Percentiles rank a stretch among this genome's conserved stretches.
These are phyloP conservation scores for Platysteira castanea DNA, from an alignment of 2,113 vertebrate species.

Conservation along the genomic window DNA sequence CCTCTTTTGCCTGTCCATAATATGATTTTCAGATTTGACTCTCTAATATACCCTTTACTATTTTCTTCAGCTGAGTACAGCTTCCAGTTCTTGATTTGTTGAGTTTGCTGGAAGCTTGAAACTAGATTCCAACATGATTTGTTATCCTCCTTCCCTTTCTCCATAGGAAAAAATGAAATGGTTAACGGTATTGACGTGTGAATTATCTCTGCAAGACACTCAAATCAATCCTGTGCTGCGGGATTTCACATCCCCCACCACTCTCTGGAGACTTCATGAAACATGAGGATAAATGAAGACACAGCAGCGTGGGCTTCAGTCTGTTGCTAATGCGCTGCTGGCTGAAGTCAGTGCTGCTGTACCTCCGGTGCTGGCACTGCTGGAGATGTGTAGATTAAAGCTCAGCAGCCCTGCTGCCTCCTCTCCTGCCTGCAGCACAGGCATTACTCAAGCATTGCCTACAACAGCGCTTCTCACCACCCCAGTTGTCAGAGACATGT, in stretches of 20 bases:
- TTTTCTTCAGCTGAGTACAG: not conserved
- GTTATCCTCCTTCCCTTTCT: not conserved
- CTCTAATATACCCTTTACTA: not conserved
- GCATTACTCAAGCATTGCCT: not conserved
- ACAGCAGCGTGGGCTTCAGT: not conserved
- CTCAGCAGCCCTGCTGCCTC: not conserved
- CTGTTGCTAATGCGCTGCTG: not conserved
- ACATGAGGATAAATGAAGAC: not conserved
- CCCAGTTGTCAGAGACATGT: not conserved
- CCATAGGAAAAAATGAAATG: conserved; percentile 30
- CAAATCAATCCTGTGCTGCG: not conserved
- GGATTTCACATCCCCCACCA: not conserved
- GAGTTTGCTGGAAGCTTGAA: not conserved
- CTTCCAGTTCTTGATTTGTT: not conserved
- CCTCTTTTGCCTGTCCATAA: not conserved
- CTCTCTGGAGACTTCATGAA: not conserved
- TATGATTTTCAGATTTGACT: not conserved
- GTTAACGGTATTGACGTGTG: conserved; percentile 2
- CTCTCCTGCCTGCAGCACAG: not conserved
- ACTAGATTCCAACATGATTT: not conserved
- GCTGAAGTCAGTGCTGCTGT: not conserved
- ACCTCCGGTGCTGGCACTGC: fast-evolving
- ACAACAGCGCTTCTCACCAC: not conserved
- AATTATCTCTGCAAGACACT: conserved; percentile 17
- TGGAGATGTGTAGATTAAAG: not conserved